Evolutionary conservation across 2,888 invertebrate genomes (phyloP), one percentile per base, ranked within the genome.

Genomic region (Cataglyphis livida): DNA sequence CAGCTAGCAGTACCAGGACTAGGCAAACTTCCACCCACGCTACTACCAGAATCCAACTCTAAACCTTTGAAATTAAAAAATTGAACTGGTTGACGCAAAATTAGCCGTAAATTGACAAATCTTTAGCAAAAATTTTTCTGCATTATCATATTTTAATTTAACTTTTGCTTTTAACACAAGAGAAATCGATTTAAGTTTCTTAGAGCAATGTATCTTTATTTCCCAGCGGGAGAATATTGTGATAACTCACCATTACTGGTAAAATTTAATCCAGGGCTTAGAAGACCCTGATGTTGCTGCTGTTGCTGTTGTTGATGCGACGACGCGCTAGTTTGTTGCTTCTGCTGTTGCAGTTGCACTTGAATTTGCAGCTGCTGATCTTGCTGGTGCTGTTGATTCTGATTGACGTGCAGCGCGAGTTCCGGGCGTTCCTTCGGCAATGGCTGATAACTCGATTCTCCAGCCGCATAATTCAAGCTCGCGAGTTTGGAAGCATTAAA

Each of bases 1-100:
- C 96, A 96, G 92, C 96, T 97, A 87, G 96, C 96, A 44, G 96
- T 97, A 82, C 97, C 97, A 0, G 98, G 98, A 64, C 98, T 98
- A 0, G 98, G 98, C 86, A 98, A 95, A 64, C 98, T 98, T 92
- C 98, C 97, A 4, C 94, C 94, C 61, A 96, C 96, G 91, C 97
- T 97, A 76, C 97, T 97, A 87, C 97, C 97, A 54, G 97, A 96
- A 91, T 97, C 97, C 85, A 96, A 92, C 89, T 96, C 96, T 92
- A 97, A 93, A 32, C 96, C 96, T 94, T 75, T 25, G 18, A 79
- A 18, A 78, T 54, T 38, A 38, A 21, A 5, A 28, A 85, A 81
- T 32, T 38, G 25, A 48, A 28, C 38, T 18, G n/a, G 15, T 76
- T 75, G 65, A 35, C 18, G 25, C 9, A 32, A 21, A 32, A 61